phyloP scores from a whole-genome alignment of 2,113 vertebrate genomes.

The Pelusios castaneus region DNA sequence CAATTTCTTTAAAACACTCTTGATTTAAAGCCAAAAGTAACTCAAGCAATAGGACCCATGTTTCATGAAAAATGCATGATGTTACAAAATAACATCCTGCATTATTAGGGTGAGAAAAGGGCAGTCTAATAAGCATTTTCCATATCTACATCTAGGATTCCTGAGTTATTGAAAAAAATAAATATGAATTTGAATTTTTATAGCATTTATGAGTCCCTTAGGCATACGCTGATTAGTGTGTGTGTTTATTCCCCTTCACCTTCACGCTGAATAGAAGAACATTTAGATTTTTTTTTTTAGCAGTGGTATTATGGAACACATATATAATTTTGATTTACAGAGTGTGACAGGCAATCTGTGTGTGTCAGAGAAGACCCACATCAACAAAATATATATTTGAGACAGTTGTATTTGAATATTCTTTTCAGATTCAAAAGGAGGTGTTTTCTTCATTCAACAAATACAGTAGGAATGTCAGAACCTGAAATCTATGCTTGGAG shows the following conservation, averaged over 20 bases:
- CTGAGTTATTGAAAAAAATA: not conserved
- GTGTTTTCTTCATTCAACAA: not conserved
- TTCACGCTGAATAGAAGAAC: constrained; percentile 25
- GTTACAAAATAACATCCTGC: not conserved
- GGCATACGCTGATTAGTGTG: not conserved
- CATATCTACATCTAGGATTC: not conserved
- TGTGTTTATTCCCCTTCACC: constrained; percentile 23
- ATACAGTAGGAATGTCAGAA: not conserved
- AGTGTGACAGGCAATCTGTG: constrained; percentile 31
- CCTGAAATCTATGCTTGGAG: not conserved
- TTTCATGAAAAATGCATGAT: not conserved
- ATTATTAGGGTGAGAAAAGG: not conserved
- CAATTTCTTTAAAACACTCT: not conserved
- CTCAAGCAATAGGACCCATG: not conserved
- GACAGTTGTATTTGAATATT: constrained; percentile 17
- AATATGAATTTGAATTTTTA: constrained; percentile 1
- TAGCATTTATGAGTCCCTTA: constrained; percentile 14
- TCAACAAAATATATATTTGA: constrained; percentile 20
- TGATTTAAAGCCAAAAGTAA: not conserved
- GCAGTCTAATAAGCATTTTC: not conserved
- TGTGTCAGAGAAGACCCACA: constrained; percentile 42
- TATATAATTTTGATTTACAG: constrained; percentile 54
- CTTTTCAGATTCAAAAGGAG: not conserved
- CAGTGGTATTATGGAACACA: not conserved
- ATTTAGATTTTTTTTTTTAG: constrained; percentile 36